Percentiles rank a stretch among this genome's conserved stretches.
Evolutionary conservation across 2,113 vertebrate species (phyloP).

Genomic region (Erythrocebus patas): DNA sequence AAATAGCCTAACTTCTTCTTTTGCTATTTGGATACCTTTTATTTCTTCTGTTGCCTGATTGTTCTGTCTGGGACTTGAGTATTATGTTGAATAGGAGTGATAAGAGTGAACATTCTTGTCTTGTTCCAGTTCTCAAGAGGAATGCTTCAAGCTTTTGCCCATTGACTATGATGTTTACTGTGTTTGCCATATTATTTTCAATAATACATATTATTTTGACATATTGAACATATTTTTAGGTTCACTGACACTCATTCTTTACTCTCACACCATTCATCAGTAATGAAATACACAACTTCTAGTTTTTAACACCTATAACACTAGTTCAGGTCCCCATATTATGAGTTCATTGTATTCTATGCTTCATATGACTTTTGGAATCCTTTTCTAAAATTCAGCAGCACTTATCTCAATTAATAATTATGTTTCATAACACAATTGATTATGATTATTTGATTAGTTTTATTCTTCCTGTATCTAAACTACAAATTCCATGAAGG

Average conservation of each 20-base stretch:
- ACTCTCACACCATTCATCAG: background rate
- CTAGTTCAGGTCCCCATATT: background rate
- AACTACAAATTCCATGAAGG: background rate
- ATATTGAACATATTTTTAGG: background rate
- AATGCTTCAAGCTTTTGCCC: too few species aligned
- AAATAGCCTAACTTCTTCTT: too few species aligned
- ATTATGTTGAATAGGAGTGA: too few species aligned
- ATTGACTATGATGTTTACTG: too few species aligned
- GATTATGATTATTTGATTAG: background rate
- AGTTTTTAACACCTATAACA: background rate
- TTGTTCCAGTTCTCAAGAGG: too few species aligned
- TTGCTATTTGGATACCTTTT: too few species aligned
- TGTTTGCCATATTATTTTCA: too few species aligned
- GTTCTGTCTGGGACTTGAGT: too few species aligned
- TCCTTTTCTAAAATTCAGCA: background rate
- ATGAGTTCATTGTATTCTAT: background rate
- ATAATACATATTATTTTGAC: too few species aligned
- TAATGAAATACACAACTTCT: background rate
- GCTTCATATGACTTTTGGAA: background rate
- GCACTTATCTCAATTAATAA: background rate
- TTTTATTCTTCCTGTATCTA: background rate
- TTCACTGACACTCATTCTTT: background rate
- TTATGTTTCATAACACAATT: background rate
- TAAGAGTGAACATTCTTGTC: too few species aligned
- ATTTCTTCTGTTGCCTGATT: too few species aligned